Base-by-base conservation (phyloP, 2,888 invertebrate genomes). In the Harpalus rufipes region DNA sequence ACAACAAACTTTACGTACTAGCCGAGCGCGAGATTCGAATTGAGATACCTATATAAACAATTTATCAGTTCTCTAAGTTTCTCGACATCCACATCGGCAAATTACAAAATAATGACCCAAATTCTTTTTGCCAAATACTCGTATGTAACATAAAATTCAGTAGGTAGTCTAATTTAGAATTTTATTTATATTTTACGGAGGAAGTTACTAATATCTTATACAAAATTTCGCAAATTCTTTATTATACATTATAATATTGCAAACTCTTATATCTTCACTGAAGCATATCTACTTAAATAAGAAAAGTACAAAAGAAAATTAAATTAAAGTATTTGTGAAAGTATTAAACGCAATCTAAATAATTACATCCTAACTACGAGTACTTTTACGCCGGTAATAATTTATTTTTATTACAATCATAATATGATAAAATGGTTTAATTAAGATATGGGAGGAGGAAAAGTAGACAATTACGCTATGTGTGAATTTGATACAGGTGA, bases 401-500 rank as follows among this genome's bases (percentile, higher is more conserved):
- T 51, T 51, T 12, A 51, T 51, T 51, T 51, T 51, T 51, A 51
- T 51, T 51, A 51, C 12, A 51, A 51, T 8, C 44, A 51, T 51
- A 51, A 51, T 51, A 12, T 51, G 44, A 51, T 51, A 51, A 51
- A 51, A 51, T 51, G 32, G 5, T 68, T 68, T 68, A 68, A 68
- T 68, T 68, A 68, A 14, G 16, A 41, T 10, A 16, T 16, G 41
- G 14, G 41, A 7, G 7, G 41, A 44, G 8, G 18, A 18, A 41
- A 74, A 18, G 16, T 44, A 74, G 18, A 74, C 16, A 74, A 74
- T 74, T 74, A 74, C 41, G 10, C 16, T 41, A 44, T 44, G 72
- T 74, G 72, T 74, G 72, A 74, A 74, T 74, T 74, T 74, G 72
- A 74, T 74, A 44, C 72, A 74, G 18, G 39, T 68, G 32, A 74